Conservation (phyloP, 2,797 vertebrate genomes). For the Coccyzus lansbergi region DNA sequence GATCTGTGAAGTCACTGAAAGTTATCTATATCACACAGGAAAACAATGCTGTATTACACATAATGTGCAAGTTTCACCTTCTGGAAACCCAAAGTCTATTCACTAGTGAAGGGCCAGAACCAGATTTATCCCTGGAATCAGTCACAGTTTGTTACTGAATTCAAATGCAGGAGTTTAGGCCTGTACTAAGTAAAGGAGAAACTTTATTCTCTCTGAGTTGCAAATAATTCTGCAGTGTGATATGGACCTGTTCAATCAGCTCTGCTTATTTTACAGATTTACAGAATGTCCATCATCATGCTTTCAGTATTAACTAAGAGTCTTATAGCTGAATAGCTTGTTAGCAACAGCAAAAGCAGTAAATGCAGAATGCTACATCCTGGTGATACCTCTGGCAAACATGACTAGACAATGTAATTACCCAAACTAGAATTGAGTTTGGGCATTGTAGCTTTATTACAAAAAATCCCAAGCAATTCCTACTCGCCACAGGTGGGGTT, state of each 20-base stretch:
- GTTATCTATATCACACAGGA: not conserved
- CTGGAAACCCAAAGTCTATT: not conserved
- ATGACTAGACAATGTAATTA: not conserved
- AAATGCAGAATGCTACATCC: not conserved
- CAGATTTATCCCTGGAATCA: not conserved
- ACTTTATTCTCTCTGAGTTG: not conserved
- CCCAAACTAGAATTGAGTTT: not conserved
- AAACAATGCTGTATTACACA: not conserved
- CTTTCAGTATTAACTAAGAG: not conserved
- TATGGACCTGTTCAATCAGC: not conserved
- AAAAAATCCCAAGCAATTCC: not conserved
- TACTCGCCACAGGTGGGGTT: not conserved
- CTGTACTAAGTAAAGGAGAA: not conserved
- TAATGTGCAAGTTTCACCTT: not conserved
- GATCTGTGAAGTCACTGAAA: not conserved
- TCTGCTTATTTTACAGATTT: not conserved
- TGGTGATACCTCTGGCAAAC: not conserved
- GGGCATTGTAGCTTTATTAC: not conserved
- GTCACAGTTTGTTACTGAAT: not conserved
- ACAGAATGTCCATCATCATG: not conserved
- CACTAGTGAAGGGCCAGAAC: not conserved
- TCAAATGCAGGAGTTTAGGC: not conserved
- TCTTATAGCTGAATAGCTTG: not conserved
- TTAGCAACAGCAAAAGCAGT: not conserved
- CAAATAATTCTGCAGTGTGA: not conserved